Evolutionary conservation across 2,888 invertebrate genomes (phyloP), one percentile per base, ranked within the genome.

Genomic region (Vandiemenella viatica): DNA sequence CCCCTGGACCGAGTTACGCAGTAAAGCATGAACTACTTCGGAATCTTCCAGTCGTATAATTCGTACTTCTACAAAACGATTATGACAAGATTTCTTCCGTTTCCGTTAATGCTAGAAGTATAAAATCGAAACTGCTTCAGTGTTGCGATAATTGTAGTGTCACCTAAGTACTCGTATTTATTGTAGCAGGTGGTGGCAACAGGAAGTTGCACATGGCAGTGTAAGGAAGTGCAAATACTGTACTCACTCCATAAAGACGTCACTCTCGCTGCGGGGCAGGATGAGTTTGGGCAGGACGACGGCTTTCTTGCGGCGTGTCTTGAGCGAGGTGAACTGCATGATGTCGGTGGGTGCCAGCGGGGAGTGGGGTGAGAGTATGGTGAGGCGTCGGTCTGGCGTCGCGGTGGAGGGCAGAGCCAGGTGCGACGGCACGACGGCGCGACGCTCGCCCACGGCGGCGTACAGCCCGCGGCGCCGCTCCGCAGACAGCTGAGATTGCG

Each of bases 341-440:
- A 82, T 68, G 58, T 85, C 85, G 1, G 75, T 71, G 4, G 73
- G 72, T 4, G 73, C 68, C 60, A 81, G 73, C 0, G 87, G 88
- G 60, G 81, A 81, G 63, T 83, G 83, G 0, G 83, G 83, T 57
- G 87, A 87, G 50, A 88, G 68, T 50, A 88, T 88, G 37, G 84
- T 86, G 46, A 88, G 74, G 56, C 74, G 75, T 13, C 80, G 62
- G 57, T 74, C 73, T 37, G 65, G 65, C n/a, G 64, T 62, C 1
- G 74, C 72, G 0, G 73, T 72, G 55, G 71, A 71, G 7, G 80
- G 81, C 32, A 83, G 65, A 57, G 81, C 82, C 37, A 83, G 68
- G 61, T 83, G 80, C 58, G 79, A 80, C 17, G 82, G 74, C 21
- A 71, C 66, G 22, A 68, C 69, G 21, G 55, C 48, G 50, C 73